Evolutionary conservation across 2,888 invertebrate genomes (phyloP).

Genomic region (Tricholauxania praeusta): DNA sequence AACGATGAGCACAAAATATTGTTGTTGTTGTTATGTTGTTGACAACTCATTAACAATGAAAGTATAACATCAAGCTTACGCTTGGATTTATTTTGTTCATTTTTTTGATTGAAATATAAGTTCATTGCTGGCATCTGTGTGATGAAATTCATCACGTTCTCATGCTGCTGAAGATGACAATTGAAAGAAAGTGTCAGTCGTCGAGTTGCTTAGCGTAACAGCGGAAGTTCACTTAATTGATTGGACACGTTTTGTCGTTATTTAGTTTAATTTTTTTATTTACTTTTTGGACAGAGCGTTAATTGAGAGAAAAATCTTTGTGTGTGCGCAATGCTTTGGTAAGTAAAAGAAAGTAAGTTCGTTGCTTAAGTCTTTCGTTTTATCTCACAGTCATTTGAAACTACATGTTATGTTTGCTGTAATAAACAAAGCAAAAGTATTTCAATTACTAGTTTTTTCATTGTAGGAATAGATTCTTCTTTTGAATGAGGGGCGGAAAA

Average conservation of each 20-base stretch:
- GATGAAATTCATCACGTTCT: no score
- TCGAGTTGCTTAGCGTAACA: not conserved
- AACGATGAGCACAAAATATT: no score
- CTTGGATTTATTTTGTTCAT: no score
- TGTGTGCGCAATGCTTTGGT: not conserved
- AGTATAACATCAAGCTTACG: no score
- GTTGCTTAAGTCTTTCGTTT: not conserved
- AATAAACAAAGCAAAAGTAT: not conserved
- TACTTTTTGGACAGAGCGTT: slow-evolving; percentile 8
- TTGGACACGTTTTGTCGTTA: slow-evolving; percentile 12
- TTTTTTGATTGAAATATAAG: no score
- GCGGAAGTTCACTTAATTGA: slow-evolving; percentile 18
- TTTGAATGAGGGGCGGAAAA: no score
- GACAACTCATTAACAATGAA: no score
- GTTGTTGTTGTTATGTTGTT: no score
- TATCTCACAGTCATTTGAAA: not conserved
- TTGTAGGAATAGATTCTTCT: no score
- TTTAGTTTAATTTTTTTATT: slow-evolving; percentile 43
- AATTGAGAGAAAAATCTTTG: no score
- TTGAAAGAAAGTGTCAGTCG: not conserved
- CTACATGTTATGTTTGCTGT: not conserved
- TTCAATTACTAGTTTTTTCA: not conserved
- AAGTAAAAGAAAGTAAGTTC: slow-evolving; percentile 11
- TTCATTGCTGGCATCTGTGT: no score
- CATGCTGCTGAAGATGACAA: no score